Percentiles rank a stretch among this genome's conserved stretches.
phyloP scores from a whole-genome alignment of 1,140 invertebrate species.

The Metaphire vulgaris region DNA sequence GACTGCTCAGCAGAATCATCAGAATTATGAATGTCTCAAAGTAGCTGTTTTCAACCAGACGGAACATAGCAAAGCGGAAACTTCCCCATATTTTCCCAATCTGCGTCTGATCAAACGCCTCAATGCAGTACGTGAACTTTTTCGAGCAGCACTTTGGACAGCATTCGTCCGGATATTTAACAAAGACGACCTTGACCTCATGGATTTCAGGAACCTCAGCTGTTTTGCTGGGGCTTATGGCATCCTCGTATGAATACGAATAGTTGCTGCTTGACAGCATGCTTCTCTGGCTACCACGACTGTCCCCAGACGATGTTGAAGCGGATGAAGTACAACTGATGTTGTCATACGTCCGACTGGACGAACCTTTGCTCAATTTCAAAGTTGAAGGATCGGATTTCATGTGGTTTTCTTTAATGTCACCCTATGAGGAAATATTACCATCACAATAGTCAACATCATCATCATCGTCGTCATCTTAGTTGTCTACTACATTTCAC shows the following conservation, averaged over 20 bases:
- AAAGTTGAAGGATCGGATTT: neutral
- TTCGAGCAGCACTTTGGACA: conserved; percentile 58
- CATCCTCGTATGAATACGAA: conserved; percentile 27
- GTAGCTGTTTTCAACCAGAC: conserved; percentile 95
- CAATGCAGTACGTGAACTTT: neutral
- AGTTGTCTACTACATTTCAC: too few relatives aligned
- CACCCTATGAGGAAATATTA: too few relatives aligned
- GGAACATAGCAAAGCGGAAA: conserved; percentile 82
- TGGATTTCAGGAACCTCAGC: conserved; percentile 39
- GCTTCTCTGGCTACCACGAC: conserved; percentile 5
- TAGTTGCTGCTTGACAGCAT: conserved; percentile 19
- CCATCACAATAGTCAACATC: too few relatives aligned
- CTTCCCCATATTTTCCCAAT: conserved; percentile 91
- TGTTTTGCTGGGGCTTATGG: conserved; percentile 18
- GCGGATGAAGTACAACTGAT: neutral
- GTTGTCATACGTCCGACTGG: neutral
- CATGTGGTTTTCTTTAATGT: neutral
- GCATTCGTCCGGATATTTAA: conserved; percentile 76
- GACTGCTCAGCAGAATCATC: conserved; percentile 94
- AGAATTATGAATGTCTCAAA: conserved; percentile 98
- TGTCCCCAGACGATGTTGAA: conserved; percentile 1
- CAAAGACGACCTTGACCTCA: conserved; percentile 42
- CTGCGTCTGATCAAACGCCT: conserved; percentile 55
- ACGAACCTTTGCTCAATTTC: neutral
- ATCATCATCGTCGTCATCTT: too few relatives aligned